phyloP scores from a whole-genome alignment of 2,888 invertebrate genomes.

The Sisyra terminalis region DNA sequence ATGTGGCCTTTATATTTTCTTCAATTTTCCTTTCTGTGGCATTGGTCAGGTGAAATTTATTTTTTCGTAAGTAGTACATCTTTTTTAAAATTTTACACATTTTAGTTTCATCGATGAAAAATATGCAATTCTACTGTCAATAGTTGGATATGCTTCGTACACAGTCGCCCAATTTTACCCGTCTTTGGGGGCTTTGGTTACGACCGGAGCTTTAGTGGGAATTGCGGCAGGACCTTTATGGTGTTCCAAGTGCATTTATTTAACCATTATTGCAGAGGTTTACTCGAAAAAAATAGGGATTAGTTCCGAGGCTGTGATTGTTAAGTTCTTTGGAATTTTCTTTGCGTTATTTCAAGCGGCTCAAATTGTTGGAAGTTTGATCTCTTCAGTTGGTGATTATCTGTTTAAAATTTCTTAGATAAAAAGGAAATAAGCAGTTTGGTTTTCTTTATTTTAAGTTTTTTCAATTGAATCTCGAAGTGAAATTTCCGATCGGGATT shows the following conservation, averaged over 20 bases:
- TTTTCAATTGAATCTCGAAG: too few species aligned
- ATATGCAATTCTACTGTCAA: conserved; percentile 45
- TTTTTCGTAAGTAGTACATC: too few species aligned
- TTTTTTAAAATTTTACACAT: too few species aligned
- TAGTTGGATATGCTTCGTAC: conserved; percentile 47
- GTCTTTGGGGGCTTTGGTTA: conserved; percentile 40
- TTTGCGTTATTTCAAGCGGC: conserved; percentile 57
- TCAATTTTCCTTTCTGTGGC: too few species aligned
- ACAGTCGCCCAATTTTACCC: conserved; percentile 51
- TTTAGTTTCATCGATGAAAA: conserved; percentile 46
- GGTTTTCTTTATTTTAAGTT: too few species aligned
- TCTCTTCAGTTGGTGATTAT: conserved; percentile 37
- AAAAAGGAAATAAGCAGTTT: too few species aligned
- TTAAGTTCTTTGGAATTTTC: conserved; percentile 53
- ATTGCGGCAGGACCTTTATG: conserved; percentile 48
- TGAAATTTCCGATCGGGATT: too few species aligned
- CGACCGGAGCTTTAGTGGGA: conserved; percentile 45
- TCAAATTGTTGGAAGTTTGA: conserved; percentile 52
- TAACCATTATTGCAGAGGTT: conserved; percentile 44
- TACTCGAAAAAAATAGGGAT: conserved; percentile 37
- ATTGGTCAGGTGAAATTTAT: too few species aligned
- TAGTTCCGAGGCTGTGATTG: conserved; percentile 39
- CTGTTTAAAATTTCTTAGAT: too few species aligned
- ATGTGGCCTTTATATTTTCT: too few species aligned
- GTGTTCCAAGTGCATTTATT: conserved; percentile 56